These are phyloP conservation scores for Netelia melanura DNA, from an alignment of 2,888 invertebrate species.

Conservation along the genomic window DNA sequence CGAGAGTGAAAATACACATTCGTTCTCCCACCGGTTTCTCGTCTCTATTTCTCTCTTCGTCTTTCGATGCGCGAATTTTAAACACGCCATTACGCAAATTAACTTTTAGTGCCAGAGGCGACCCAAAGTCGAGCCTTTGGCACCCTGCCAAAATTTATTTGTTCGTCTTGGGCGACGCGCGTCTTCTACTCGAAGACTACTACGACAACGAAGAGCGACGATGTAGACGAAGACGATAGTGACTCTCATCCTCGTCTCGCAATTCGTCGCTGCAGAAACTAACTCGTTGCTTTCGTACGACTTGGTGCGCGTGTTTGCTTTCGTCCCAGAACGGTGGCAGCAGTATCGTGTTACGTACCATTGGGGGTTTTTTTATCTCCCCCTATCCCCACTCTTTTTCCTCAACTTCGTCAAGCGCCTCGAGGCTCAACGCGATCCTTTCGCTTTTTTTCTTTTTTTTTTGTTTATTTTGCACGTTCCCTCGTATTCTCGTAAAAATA, in stretches of 20 bases:
- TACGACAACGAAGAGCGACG: too few relatives aligned
- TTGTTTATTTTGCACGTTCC: background rate
- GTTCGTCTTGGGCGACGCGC: constrained; percentile 70
- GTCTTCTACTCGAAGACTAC: constrained; percentile 58
- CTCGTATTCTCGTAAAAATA: constrained; percentile 68
- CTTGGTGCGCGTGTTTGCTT: background rate
- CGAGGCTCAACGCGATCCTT: constrained; percentile 16
- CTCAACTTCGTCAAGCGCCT: constrained; percentile 26
- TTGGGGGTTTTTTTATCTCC: constrained; percentile 31
- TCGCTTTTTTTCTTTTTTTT: constrained; percentile 7
- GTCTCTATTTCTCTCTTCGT: constrained; percentile 13
- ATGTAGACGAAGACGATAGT: constrained; percentile 16
- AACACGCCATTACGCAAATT: constrained; percentile 82
- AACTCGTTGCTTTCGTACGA: constrained; percentile 1
- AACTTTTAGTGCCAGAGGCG: constrained; percentile 80
- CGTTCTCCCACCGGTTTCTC: background rate
- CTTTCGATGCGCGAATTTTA: constrained; percentile 75
- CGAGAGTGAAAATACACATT: background rate
- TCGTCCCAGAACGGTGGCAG: constrained; percentile 27
- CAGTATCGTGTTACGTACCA: constrained; percentile 3
- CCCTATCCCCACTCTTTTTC: constrained; percentile 3
- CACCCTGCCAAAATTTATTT: constrained; percentile 75
- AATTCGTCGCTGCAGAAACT: background rate
- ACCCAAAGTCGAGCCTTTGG: constrained; percentile 71
- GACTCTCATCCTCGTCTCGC: constrained; percentile 39